These are phyloP conservation scores for Drosophila nasuta DNA, from an alignment of 1,140 invertebrate genomes.

Conservation along the genomic window DNA sequence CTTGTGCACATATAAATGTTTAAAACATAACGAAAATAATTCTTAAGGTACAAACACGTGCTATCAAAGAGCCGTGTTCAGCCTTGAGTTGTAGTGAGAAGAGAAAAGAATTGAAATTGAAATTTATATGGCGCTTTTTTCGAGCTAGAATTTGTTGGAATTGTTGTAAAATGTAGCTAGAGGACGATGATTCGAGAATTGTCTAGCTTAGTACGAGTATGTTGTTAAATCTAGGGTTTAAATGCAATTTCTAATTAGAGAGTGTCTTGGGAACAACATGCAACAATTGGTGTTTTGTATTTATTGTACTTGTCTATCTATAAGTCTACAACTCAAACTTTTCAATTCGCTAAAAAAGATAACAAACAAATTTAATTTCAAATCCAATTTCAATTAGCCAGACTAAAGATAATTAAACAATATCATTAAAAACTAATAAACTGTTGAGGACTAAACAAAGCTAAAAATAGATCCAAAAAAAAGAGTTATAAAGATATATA, in stretches of 20 bases:
- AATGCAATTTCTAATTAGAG: constrained; percentile 35
- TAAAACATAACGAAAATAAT: constrained; percentile 65
- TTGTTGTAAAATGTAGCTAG: constrained; percentile 21
- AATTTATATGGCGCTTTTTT: constrained; percentile 44
- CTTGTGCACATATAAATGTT: constrained; percentile 82
- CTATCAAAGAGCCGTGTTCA: constrained; percentile 23
- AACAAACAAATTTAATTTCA: constrained; percentile 15
- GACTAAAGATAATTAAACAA: constrained; percentile 25
- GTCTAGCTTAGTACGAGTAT: constrained; percentile 21
- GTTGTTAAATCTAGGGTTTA: constrained; percentile 48
- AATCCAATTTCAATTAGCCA: constrained; percentile 46
- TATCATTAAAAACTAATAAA: constrained; percentile 45
- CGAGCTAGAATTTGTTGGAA: constrained; percentile 26
- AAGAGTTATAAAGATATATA: constrained; percentile 17
- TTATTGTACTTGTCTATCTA: constrained; percentile 47
- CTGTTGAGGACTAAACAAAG: constrained; percentile 57
- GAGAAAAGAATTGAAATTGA: constrained; percentile 13
- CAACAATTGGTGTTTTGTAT: constrained; percentile 68
- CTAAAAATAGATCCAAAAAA: constrained; percentile 32
- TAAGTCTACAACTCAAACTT: constrained; percentile 36
- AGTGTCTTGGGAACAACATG: constrained; percentile 75
- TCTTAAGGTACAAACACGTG: constrained; percentile 26
- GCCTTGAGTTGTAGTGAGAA: constrained; percentile 45
- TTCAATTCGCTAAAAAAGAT: constrained; percentile 31
- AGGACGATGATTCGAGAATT: neutral